These are phyloP conservation scores for Pterostichus niger DNA, from an alignment of 2,888 invertebrate genomes.

Conservation along the genomic window DNA sequence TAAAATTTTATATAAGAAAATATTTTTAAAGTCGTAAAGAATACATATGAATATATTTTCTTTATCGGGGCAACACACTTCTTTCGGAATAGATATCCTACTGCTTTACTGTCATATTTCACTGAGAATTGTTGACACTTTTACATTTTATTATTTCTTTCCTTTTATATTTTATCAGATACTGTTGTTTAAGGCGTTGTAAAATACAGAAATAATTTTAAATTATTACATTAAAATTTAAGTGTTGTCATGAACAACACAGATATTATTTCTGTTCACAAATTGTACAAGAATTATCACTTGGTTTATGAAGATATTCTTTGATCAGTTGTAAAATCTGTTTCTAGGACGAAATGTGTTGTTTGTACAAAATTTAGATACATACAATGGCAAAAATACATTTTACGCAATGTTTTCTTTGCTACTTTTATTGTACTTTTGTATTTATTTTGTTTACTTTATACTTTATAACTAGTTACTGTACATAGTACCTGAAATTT, in stretches of 20 bases:
- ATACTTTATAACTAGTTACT: not conserved
- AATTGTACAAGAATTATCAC: slow-evolving; percentile 2
- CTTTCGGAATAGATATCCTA: slow-evolving; percentile 20
- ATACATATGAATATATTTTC: slow-evolving; percentile 35
- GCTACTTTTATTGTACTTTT: not conserved
- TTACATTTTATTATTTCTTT: slow-evolving; percentile 38
- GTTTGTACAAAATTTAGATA: not conserved
- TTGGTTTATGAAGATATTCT: not conserved
- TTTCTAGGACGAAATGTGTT: not conserved
- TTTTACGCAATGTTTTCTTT: not conserved
- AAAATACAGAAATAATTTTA: slow-evolving; percentile 16
- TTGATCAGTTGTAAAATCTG: not conserved
- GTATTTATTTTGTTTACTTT: not conserved
- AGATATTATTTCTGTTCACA: not conserved
- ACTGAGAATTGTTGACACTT: slow-evolving; percentile 49
- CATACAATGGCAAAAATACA: not conserved
- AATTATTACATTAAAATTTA: not conserved
- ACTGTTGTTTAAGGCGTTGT: slow-evolving; percentile 34
- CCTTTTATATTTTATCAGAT: slow-evolving; percentile 50
- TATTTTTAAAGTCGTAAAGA: slow-evolving; percentile 36
- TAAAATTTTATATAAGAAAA: slow-evolving; percentile 47
- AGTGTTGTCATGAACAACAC: slow-evolving; percentile 11
- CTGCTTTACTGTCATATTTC: slow-evolving; percentile 46
- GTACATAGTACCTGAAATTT: not conserved
- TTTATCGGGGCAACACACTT: slow-evolving; percentile 26